A percentile compares a stretch with the other conserved stretches of the same genome.
Evolutionary conservation across 92 coral and sea anemone species (phyloP).

Genomic region (Palythoa grandiflora): DNA sequence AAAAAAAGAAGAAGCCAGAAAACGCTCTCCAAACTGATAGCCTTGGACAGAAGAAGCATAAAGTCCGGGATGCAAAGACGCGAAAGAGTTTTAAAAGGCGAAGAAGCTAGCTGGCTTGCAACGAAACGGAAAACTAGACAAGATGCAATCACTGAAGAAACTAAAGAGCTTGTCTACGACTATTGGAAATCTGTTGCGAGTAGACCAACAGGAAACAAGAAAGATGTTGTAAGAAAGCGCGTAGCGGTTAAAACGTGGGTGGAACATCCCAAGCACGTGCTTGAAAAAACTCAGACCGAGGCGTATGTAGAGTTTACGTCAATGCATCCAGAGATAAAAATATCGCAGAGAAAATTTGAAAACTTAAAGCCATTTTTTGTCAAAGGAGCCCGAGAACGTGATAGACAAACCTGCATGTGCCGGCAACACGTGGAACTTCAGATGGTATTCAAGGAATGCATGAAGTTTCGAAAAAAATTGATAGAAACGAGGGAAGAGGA

Average conservation of each 20-base stretch:
- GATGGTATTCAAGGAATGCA: constrained; percentile 22
- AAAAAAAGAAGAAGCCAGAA: constrained; percentile 20
- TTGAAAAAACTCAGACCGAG: constrained; percentile 25
- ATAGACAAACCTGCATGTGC: constrained; percentile 24
- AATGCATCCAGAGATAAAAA: constrained; percentile 29
- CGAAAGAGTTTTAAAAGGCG: constrained; percentile 25
- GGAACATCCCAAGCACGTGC: constrained; percentile 32
- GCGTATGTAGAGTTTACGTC: neutral
- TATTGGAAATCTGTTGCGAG: constrained; percentile 26
- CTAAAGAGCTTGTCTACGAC: constrained; percentile 21
- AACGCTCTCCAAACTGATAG: constrained; percentile 9
- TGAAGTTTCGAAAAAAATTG: constrained; percentile 25
- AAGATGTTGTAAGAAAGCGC: constrained; percentile 17
- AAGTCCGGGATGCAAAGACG: constrained; percentile 25
- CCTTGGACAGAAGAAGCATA: constrained; percentile 29
- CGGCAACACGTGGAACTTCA: constrained; percentile 12
- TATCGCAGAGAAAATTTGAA: constrained; percentile 25
- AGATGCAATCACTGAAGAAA: constrained; percentile 28
- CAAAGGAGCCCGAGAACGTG: constrained; percentile 20
- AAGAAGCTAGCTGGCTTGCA: constrained; percentile 35
- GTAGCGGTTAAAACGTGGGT: constrained; percentile 12
- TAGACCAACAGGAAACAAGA: constrained; percentile 48
- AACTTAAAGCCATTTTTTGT: constrained; percentile 22
- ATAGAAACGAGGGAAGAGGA: constrained; percentile 22
- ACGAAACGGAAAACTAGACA: constrained; percentile 6